Base-by-base conservation (phyloP, 2,797 vertebrate genomes). In the Eleutherodactylus coqui region DNA sequence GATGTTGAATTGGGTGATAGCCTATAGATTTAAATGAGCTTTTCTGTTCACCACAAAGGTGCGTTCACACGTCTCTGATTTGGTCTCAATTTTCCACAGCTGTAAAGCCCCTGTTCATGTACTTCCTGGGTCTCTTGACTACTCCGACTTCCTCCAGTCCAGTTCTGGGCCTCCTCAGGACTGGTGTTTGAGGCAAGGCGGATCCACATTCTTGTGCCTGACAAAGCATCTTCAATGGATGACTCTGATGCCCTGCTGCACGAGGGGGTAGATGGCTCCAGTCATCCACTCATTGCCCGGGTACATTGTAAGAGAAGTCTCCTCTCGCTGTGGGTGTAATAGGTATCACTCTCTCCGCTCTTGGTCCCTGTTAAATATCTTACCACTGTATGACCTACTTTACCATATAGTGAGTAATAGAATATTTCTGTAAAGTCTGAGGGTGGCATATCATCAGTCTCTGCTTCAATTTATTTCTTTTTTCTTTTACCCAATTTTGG, bases 361-460 rank as follows among this genome's bases (percentile, higher is more conserved):
- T 7, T 70, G 2, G 9, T 11, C n/a, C n/a, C 51, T 53, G 72
- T 75, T 51, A 36, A 55, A 32, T 21, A 11, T 10, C 51, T 34
- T 78, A 21, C 36, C 1, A 6, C 34, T 55, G 32, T 9, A 38
- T 58, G 51, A 41, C 75, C 75, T 55, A 78, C 49, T 41, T n/a
- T 58, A 58, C n/a, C 27, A 16, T 45, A 73, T 45, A 55, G 51
- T 78, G 75, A 78, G 75, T 78, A 78, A 78, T 78, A 38, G 36
- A 55, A 41, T 78, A 41, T 58, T 78, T 78, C 16, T 58, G 36
- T 55, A 38, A 38, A 77, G 58, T 78, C 51, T 38, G 41, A 24
- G 58, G 43, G 62, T 64, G 79, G 79, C 78, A 79, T 43, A 38
- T 43, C 24, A n/a, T 45, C 41, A 45, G 1, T n/a, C 27, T 27